Percentiles rank a stretch among this genome's conserved stretches.
These are phyloP conservation scores for Mycteria americana DNA, from an alignment of 2,797 vertebrate genomes.

Conservation along the genomic window DNA sequence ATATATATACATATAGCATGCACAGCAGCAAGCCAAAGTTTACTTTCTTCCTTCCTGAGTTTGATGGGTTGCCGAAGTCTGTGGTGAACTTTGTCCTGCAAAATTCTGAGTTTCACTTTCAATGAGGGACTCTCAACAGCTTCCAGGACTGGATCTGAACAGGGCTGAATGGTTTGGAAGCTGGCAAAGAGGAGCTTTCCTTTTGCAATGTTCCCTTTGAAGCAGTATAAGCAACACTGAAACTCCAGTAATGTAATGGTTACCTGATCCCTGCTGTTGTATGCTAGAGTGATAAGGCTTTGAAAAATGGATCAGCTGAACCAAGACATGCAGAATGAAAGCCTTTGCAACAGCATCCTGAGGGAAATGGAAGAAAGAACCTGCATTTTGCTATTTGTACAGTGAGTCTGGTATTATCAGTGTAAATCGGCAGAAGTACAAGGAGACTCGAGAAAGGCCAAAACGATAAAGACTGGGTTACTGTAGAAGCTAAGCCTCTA, in stretches of 20 bases:
- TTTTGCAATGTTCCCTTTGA: background rate
- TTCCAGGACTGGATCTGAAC: background rate
- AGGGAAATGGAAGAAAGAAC: background rate
- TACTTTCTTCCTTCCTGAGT: background rate
- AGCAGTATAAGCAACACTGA: background rate
- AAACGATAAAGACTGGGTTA: background rate
- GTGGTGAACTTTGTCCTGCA: background rate
- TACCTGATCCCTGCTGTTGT: background rate
- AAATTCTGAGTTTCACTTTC: background rate
- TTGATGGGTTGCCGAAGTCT: background rate
- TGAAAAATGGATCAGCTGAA: background rate
- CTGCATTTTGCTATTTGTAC: background rate
- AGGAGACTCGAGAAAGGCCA: background rate
- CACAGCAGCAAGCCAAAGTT: background rate
- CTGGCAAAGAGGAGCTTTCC: background rate
- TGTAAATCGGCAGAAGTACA: background rate
- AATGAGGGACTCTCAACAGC: background rate
- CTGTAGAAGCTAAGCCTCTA: background rate
- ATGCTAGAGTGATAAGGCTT: background rate
- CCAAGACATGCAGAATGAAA: background rate
- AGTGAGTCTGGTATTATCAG: background rate
- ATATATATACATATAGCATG: background rate
- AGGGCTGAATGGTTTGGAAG: background rate
- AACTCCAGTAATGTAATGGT: background rate
- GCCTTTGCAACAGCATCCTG: background rate